Conservation (phyloP, 2,888 invertebrate genomes). For the Laspeyria flexula region DNA sequence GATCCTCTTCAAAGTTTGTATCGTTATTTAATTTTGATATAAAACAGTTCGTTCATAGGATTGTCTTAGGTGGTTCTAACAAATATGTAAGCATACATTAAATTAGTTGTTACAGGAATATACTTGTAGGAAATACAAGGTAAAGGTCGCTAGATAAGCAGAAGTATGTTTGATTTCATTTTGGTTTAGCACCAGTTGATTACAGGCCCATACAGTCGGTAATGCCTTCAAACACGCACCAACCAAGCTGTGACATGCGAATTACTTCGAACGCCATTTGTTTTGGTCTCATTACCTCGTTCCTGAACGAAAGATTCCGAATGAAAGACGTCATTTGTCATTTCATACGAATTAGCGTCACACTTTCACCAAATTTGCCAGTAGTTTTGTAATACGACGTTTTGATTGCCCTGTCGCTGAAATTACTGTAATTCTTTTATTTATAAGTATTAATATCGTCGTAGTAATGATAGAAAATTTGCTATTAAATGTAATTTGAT, state of each 20-base stretch:
- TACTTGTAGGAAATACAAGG: not conserved
- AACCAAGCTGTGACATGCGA: slow-evolving; percentile 68
- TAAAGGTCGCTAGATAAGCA: slow-evolving; percentile 22
- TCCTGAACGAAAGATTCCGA: slow-evolving; percentile 62
- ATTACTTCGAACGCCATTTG: slow-evolving; percentile 68
- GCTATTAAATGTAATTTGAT: slow-evolving; percentile 48
- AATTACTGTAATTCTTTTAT: slow-evolving; percentile 65
- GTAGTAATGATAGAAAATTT: slow-evolving; percentile 49
- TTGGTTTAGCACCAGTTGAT: slow-evolving; percentile 26
- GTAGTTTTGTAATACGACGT: slow-evolving; percentile 70
- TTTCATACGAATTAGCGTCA: slow-evolving; percentile 75
- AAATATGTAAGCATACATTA: too few species aligned
- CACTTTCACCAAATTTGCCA: slow-evolving; percentile 80
- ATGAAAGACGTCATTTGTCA: slow-evolving; percentile 70
- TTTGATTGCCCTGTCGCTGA: slow-evolving; percentile 62
- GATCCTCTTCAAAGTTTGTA: too few species aligned
- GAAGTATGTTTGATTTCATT: slow-evolving; percentile 33
- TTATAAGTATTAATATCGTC: slow-evolving; percentile 54
- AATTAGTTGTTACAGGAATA: too few species aligned
- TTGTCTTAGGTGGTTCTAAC: too few species aligned
- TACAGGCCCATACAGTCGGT: slow-evolving; percentile 24
- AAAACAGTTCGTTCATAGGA: too few species aligned
- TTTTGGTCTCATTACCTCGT: slow-evolving; percentile 68
- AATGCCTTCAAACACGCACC: slow-evolving; percentile 58
- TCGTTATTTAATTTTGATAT: too few species aligned